Evolutionary conservation across 2,113 vertebrate species (phyloP).

Genomic region (Corydoras sp.): DNA sequence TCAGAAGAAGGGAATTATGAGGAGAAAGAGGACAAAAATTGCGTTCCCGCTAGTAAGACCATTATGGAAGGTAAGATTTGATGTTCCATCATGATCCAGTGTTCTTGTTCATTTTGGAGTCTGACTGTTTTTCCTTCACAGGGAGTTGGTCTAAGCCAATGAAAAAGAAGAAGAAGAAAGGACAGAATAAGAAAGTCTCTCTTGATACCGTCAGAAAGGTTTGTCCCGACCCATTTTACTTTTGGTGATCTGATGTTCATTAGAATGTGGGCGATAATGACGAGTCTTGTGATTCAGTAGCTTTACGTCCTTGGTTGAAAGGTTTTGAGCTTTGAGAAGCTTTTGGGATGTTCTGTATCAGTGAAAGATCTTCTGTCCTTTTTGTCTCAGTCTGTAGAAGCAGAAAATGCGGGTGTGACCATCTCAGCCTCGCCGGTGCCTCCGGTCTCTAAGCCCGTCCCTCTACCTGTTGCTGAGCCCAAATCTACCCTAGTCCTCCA

Average conservation of each 20-base stretch:
- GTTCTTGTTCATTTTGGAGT: background rate
- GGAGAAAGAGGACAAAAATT: slow-evolving; percentile 51
- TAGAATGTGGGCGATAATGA: background rate
- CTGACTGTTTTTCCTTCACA: slow-evolving; percentile 44
- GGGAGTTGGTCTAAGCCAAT: slow-evolving; percentile 83
- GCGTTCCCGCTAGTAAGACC: slow-evolving; percentile 62
- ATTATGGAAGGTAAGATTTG: slow-evolving; percentile 69
- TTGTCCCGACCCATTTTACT: slow-evolving; percentile 32
- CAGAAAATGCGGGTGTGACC: slow-evolving; percentile 54
- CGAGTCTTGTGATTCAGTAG: too few species aligned
- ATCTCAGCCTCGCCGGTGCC: slow-evolving; percentile 46
- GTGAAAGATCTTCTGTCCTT: background rate
- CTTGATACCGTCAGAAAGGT: slow-evolving; percentile 96
- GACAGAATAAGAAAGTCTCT: slow-evolving; percentile 90
- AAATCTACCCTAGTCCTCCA: too few species aligned
- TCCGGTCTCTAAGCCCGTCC: too few species aligned
- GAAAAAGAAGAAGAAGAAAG: slow-evolving; percentile 81
- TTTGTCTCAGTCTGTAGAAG: slow-evolving; percentile 19
- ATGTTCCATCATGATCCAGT: background rate
- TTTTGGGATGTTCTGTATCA: too few species aligned
- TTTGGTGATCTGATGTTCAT: background rate
- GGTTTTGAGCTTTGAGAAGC: too few species aligned
- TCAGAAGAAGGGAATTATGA: slow-evolving; percentile 25
- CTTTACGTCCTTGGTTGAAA: background rate
- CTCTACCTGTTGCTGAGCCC: too few species aligned